Evolutionary conservation across 2,113 vertebrate genomes (phyloP).

Genomic region (Psephotus haematonotus): DNA sequence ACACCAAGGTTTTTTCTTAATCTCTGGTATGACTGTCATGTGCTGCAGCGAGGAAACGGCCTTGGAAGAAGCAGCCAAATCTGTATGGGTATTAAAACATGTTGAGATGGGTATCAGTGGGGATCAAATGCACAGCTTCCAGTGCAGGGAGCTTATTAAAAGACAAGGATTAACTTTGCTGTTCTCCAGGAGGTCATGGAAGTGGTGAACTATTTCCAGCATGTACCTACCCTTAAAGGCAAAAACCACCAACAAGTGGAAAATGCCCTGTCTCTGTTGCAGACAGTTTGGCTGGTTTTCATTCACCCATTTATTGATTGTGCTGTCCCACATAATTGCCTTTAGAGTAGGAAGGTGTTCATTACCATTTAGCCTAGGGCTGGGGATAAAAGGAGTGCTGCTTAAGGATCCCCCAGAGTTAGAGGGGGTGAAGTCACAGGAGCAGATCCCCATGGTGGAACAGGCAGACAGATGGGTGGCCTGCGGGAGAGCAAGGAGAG

Average conservation of each 20-base stretch:
- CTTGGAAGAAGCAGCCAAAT: slow-evolving; percentile 50
- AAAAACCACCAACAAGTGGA: not conserved
- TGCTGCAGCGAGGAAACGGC: slow-evolving; percentile 54
- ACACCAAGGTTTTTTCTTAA: slow-evolving; percentile 62
- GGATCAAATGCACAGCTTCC: not conserved
- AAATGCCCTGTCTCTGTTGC: not conserved
- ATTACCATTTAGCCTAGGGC: not conserved
- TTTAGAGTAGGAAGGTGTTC: not conserved
- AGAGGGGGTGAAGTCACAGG: not conserved
- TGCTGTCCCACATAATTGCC: fast-evolving
- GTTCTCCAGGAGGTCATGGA: not conserved
- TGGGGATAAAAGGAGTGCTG: not conserved
- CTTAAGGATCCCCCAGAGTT: not conserved
- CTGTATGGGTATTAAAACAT: slow-evolving; percentile 10
- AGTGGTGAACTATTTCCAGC: slow-evolving; percentile 20
- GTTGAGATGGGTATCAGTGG: not conserved
- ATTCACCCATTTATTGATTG: fast-evolving
- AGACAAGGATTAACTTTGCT: slow-evolving; percentile 15
- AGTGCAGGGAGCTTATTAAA: slow-evolving; percentile 34
- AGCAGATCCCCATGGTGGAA: not conserved
- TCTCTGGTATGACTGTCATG: slow-evolving; percentile 67
- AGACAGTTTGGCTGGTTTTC: not conserved
- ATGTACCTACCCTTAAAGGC: not conserved
- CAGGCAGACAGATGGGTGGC: not conserved
- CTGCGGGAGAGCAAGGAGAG: not conserved